Evolutionary conservation across 2,797 vertebrate species (phyloP), one percentile per base, ranked within the genome.

Genomic region (Selene dorsalis): DNA sequence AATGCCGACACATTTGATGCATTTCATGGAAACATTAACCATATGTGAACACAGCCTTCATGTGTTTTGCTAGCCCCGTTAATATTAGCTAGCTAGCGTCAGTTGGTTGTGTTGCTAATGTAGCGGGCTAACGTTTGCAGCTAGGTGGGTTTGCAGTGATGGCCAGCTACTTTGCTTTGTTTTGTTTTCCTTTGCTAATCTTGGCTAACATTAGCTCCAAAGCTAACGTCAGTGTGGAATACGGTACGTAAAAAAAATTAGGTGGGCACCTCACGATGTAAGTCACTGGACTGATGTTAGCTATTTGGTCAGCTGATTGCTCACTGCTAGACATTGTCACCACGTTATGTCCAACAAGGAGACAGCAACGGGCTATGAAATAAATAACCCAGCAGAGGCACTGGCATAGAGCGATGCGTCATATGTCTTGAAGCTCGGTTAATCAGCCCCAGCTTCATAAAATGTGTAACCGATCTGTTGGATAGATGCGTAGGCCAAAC

Each of bases 381-480:
- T 82, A 52, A 83, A 73, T 77, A 83, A 53, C 75, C 35, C 70
- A 50, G 71, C 35, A 73, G 73, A 64, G 75, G 73, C 65, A 8
- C 45, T 82, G 73, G 80, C 87, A 71, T 39, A 56, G 43, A 63
- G 41, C 59, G 41, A 77, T 85, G 88, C 80, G 77, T 89, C 88
- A 87, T 77, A 28, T 82, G 48, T 80, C 71, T 83, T 11, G 62
- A 60, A 75, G 86, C 69, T 80, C 70, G 30, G 81, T 87, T 80
- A 77, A 84, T 88, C 56, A 83, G 64, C 55, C 57, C 20, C 76
- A 77, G 82, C 78, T 80, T 87, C 73, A 84, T 81, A 79, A 76
- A 87, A 83, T 83, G 86, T 92, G 92, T 86, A 93, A 92, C 83
- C 30, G 88, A 92, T 89, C 86, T 85, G 80, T 4, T 72, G 79